Base-by-base conservation (phyloP, 2,797 vertebrate species). In the Heterohyrax brucei region DNA sequence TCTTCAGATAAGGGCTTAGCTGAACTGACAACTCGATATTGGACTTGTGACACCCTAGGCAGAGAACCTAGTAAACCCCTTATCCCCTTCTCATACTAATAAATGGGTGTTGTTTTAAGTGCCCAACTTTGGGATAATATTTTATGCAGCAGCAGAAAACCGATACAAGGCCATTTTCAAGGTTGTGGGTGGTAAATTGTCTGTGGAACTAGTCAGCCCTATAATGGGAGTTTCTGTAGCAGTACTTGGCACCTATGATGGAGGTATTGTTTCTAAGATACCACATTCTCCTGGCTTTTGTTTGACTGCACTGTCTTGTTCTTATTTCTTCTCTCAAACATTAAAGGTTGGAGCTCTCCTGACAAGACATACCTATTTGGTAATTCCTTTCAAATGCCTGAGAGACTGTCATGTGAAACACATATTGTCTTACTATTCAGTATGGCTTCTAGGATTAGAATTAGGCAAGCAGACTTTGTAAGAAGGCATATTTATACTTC, bases 111-210 rank as follows among this genome's bases (percentile, higher is more conserved):
- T 84, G 26, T 61, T 61, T 72, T 59, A 85, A 59, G 75, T 19
- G 62, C n/a, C 80, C 6, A 78, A 39, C 28, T 64, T 56, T 85
- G 10, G 88, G 75, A 68, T 62, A 39, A 14, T 79, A 73, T 89
- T 94, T 53, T 50, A 62, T 80, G 33, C 13, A 64, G 50, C 66
- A 89, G 78, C 48, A 77, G 33, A 86, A 96, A 89, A 78, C 0
- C 0, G 72, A 89, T 56, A 72, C 22, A 50, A 66, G 56, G 16
- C 30, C 14, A 44, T 83, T 83, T 89, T 89, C 89, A 79, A 87
- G 44, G 30, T 39, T 86, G 46, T 18, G n/a, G 73, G 82, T 89
- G 64, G 70, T n/a, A 66, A 82, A 33, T 26, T 81, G 70, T 81
- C 59, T 48, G 16, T 24, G 48, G 62, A 90, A 70, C 59, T 77